Conservation (phyloP, 2,113 vertebrate species). For the Calyptommatus sinebrachiatus region DNA sequence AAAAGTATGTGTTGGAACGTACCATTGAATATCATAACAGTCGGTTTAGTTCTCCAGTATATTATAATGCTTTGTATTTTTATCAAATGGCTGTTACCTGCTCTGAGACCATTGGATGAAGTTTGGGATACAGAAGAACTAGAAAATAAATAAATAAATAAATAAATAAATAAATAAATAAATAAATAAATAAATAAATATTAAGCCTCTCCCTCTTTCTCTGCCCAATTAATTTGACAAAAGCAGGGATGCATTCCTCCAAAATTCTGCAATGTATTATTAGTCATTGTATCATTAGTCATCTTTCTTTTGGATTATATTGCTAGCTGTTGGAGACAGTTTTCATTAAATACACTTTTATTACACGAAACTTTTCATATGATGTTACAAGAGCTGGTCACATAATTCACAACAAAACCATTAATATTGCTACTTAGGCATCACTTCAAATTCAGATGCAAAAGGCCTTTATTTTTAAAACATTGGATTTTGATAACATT, state of each 20-base stretch:
- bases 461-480: constrained; percentile 70
- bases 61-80: no score
- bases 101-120: no score
- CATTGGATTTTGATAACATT: constrained; percentile 69
- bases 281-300: constrained; percentile 42
- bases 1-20: no score
- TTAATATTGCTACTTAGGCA: constrained; percentile 87
- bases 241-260: constrained; percentile 19
- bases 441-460: constrained; percentile 90
- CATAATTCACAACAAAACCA: constrained; percentile 92
- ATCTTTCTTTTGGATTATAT: constrained; percentile 70
- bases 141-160: no score
- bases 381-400: constrained; percentile 88
- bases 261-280: constrained; percentile 48
- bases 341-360: constrained; percentile 95
- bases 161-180: no score
- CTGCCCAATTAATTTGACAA: neutral
- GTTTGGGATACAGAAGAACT: no score
- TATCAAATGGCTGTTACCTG: no score
- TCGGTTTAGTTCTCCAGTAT: no score
- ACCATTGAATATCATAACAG: no score
- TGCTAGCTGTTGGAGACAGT: constrained; percentile 87
- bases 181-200: no score
- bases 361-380: constrained; percentile 90
- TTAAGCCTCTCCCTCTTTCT: no score